phyloP scores from a whole-genome alignment of 1,140 invertebrate species.

The Zelostemma sp. region DNA sequence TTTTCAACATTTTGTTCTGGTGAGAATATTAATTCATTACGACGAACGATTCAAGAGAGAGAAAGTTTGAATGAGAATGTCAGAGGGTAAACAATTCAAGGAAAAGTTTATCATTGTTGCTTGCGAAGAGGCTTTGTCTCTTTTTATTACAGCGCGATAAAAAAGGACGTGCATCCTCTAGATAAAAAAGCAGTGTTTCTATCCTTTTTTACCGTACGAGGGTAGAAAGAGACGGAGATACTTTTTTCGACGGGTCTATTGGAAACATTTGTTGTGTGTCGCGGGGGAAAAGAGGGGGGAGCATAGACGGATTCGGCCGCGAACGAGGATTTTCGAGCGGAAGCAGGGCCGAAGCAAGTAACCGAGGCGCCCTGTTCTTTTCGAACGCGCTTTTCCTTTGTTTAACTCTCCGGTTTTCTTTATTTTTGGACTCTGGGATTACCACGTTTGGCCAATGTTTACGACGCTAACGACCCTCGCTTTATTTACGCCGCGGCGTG shows the following conservation, averaged over 20 bases:
- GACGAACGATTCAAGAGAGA: constrained; percentile 5
- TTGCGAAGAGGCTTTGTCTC: too few relatives aligned
- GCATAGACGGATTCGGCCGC: constrained; percentile 15
- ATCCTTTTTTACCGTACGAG: neutral
- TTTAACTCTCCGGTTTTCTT: too few relatives aligned
- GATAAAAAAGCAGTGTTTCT: neutral
- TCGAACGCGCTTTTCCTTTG: too few relatives aligned
- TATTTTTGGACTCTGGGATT: neutral
- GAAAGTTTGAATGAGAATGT: neutral
- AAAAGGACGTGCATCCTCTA: too few relatives aligned
- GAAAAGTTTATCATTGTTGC: too few relatives aligned
- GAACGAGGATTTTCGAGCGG: constrained; percentile 35
- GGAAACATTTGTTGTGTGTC: neutral
- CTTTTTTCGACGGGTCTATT: neutral
- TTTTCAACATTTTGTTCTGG: constrained; percentile 61
- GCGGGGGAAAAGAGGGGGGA: neutral
- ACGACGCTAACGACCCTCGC: neutral
- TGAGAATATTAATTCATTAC: constrained; percentile 35
- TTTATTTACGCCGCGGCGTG: neutral
- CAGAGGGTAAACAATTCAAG: neutral
- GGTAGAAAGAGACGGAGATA: neutral
- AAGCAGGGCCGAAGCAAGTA: constrained; percentile 13
- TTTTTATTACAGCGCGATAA: neutral
- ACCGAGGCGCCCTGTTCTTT: neutral
- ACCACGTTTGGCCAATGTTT: neutral